Evolutionary conservation across 2,888 invertebrate genomes (phyloP).

Genomic region (Entomobrya multifasciata): DNA sequence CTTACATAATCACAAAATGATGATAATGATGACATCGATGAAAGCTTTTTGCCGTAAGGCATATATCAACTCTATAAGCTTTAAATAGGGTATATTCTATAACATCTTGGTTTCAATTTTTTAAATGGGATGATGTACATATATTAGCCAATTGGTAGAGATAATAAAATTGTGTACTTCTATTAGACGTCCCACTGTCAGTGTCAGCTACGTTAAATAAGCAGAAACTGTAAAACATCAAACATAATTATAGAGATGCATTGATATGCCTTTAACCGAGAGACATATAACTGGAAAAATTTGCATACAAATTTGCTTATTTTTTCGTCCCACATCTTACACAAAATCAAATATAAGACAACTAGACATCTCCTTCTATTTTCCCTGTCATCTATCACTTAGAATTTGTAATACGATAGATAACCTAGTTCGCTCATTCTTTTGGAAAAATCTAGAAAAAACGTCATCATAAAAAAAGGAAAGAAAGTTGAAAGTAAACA

Average conservation of each 20-base stretch:
- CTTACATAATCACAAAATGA: too few relatives aligned
- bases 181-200: background rate
- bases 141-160: too few relatives aligned
- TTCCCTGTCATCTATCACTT: slow-evolving; percentile 6
- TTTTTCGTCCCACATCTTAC: background rate
- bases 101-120: too few relatives aligned
- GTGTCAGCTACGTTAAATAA: background rate
- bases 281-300: slow-evolving; percentile 12
- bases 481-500: slow-evolving; percentile 2
- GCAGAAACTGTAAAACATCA: too few relatives aligned
- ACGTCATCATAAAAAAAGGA: background rate
- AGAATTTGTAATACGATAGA: slow-evolving; percentile 14
- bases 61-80: too few relatives aligned
- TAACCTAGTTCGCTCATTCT: background rate
- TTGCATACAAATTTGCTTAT: slow-evolving; percentile 50
- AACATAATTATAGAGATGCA: too few relatives aligned
- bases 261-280: too few relatives aligned
- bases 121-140: too few relatives aligned
- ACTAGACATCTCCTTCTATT: background rate
- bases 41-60: too few relatives aligned
- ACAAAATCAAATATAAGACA: slow-evolving; percentile 27
- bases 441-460: background rate
- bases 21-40: too few relatives aligned
- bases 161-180: background rate
- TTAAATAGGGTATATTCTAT: too few relatives aligned